phyloP scores from a whole-genome alignment of 2,113 vertebrate species.

The Sigmodon hispidus region DNA sequence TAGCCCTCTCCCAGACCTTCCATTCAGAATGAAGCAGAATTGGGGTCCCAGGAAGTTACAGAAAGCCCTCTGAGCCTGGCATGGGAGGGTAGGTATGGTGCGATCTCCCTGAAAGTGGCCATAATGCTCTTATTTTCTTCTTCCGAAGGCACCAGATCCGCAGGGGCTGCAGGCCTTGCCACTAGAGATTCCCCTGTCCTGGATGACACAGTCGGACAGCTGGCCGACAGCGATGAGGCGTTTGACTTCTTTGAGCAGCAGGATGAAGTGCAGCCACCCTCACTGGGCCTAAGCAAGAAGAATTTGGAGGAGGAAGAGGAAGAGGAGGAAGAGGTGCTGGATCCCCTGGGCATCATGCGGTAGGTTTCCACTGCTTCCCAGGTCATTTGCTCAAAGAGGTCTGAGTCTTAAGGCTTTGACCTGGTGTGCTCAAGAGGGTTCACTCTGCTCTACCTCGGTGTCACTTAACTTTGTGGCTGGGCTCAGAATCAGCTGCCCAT shows the following conservation, averaged over 20 bases:
- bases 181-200: slow-evolving; percentile 78
- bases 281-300: background rate
- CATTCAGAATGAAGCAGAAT: background rate
- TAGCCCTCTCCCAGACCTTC: accelerated
- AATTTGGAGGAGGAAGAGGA: slow-evolving; percentile 75
- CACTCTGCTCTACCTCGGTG: background rate
- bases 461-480: background rate
- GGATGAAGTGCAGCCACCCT: slow-evolving; percentile 70
- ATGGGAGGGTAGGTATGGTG: accelerated
- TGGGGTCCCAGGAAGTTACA: background rate
- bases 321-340: slow-evolving; percentile 86
- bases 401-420: background rate
- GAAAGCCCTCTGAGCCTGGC: background rate
- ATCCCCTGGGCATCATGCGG: slow-evolving; percentile 90
- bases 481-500: background rate
- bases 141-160: slow-evolving; percentile 85
- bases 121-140: background rate
- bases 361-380: slow-evolving; percentile 65
- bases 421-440: accelerated
- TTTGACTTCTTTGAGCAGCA: slow-evolving; percentile 89
- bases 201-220: slow-evolving; percentile 79
- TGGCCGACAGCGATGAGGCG: slow-evolving; percentile 72
- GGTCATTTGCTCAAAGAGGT: background rate
- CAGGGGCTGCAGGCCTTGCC: slow-evolving; percentile 75
- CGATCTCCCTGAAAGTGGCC: accelerated